Evolutionary conservation across 2,797 vertebrate genomes (phyloP).

Genomic region (Microctenopoma steveboyesi): DNA sequence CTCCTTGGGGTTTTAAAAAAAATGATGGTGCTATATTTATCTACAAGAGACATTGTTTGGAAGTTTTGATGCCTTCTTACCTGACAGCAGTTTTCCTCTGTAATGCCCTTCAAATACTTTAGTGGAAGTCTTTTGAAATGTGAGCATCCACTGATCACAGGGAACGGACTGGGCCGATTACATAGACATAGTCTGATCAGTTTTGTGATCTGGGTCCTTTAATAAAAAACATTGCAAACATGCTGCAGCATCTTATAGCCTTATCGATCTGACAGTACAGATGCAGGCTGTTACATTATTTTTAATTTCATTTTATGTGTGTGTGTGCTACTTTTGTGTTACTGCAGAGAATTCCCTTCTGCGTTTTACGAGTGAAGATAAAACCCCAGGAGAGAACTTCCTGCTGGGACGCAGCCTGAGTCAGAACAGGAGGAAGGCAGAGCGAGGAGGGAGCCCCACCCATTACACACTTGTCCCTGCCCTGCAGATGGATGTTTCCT

Average conservation of each 20-base stretch:
- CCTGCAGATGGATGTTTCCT: constrained; percentile 94
- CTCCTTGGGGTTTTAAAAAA: constrained; percentile 60
- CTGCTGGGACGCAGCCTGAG: constrained; percentile 94
- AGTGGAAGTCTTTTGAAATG: constrained; percentile 26
- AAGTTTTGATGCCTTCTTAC: constrained; percentile 53
- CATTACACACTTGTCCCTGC: constrained; percentile 93
- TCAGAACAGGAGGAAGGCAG: constrained; percentile 93
- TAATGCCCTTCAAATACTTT: constrained; percentile 30
- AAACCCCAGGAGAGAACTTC: constrained; percentile 91
- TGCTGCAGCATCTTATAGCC: too few relatives aligned
- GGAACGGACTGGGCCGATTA: background rate
- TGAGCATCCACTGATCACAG: constrained; percentile 29
- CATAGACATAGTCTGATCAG: background rate
- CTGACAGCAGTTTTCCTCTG: constrained; percentile 47
- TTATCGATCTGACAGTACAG: background rate
- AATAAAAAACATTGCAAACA: too few relatives aligned
- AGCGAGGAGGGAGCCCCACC: constrained; percentile 92
- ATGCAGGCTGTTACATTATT: background rate
- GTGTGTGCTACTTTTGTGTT: constrained; percentile 31
- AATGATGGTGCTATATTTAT: constrained; percentile 70
- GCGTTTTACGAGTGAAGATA: constrained; percentile 95
- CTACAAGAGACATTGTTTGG: constrained; percentile 52
- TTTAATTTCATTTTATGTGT: background rate
- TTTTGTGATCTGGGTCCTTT: background rate
- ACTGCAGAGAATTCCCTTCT: constrained; percentile 90